Conservation (phyloP, 2,888 invertebrate genomes). For the Cryptus viduatorius region DNA sequence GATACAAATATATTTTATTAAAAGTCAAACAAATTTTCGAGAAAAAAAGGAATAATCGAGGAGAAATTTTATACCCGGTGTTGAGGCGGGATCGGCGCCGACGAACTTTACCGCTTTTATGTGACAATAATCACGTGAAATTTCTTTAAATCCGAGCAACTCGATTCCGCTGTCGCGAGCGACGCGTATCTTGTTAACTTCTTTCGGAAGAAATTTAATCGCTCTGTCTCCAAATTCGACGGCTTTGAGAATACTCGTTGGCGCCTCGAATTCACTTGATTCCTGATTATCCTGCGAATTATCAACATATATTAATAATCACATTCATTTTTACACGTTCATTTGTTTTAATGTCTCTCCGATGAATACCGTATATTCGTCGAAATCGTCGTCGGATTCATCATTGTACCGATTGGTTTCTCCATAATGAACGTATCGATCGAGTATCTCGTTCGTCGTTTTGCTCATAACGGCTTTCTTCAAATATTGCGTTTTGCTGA, state of each 20-base stretch:
- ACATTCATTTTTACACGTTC: too few relatives aligned
- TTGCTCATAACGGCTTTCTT: constrained; percentile 64
- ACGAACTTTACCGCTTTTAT: constrained; percentile 66
- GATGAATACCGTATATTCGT: too few relatives aligned
- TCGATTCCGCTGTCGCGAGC: constrained; percentile 65
- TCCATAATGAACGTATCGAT: constrained; percentile 44
- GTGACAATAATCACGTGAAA: constrained; percentile 65
- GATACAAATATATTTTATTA: constrained; percentile 14
- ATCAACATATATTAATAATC: not conserved
- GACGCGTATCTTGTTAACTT: constrained; percentile 50
- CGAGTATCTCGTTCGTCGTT: constrained; percentile 70
- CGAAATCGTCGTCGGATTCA: constrained; percentile 1
- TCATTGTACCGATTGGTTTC: not conserved
- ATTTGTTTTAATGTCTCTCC: not conserved
- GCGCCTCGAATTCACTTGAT: not conserved
- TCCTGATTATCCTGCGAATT: constrained; percentile 31
- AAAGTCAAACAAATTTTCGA: too few relatives aligned
- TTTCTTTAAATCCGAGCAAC: constrained; percentile 70
- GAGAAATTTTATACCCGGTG: constrained; percentile 27
- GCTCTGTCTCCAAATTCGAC: constrained; percentile 51
- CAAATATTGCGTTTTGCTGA: constrained; percentile 70
- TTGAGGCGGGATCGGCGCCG: constrained; percentile 33
- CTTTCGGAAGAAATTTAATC: constrained; percentile 68
- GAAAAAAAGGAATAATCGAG: not conserved
- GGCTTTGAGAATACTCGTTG: constrained; percentile 13